Conservation (phyloP, 2,888 invertebrate species). For the Acholoe squamosa region DNA sequence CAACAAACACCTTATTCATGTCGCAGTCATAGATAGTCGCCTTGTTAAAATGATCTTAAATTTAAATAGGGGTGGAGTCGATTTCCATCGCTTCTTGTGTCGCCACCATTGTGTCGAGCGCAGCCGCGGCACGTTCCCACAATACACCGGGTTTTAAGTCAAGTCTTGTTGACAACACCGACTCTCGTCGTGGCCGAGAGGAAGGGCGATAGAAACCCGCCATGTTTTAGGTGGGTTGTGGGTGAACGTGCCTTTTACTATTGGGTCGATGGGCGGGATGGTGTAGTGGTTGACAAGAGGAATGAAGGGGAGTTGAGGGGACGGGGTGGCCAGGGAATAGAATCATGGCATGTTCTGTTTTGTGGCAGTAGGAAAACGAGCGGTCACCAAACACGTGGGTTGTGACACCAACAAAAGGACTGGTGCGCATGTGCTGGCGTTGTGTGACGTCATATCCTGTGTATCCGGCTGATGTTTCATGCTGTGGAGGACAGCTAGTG, state of each 20-base stretch:
- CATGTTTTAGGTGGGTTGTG: background rate
- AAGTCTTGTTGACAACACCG: background rate
- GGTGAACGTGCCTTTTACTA: background rate
- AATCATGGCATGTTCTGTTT: background rate
- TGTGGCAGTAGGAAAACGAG: conserved; percentile 17
- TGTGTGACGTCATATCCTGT: background rate
- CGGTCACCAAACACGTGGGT: conserved; percentile 20
- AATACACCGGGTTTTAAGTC: background rate
- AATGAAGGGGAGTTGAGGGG: background rate
- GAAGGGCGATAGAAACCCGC: background rate
- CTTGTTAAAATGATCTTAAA: conserved; percentile 45
- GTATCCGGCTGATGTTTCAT: background rate
- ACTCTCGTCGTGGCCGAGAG: background rate
- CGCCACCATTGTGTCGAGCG: background rate
- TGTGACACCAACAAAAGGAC: background rate
- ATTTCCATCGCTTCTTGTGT: conserved; percentile 22
- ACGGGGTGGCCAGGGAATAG: background rate
- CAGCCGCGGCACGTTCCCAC: conserved; percentile 28
- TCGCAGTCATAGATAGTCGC: background rate
- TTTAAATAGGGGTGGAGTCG: conserved; percentile 45
- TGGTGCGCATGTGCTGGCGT: background rate
- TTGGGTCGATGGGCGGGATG: background rate
- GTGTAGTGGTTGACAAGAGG: background rate
- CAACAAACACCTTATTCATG: background rate
- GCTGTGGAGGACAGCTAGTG: background rate